Conservation (phyloP, 1,140 invertebrate species). For the Diplogasteroides magnus region DNA sequence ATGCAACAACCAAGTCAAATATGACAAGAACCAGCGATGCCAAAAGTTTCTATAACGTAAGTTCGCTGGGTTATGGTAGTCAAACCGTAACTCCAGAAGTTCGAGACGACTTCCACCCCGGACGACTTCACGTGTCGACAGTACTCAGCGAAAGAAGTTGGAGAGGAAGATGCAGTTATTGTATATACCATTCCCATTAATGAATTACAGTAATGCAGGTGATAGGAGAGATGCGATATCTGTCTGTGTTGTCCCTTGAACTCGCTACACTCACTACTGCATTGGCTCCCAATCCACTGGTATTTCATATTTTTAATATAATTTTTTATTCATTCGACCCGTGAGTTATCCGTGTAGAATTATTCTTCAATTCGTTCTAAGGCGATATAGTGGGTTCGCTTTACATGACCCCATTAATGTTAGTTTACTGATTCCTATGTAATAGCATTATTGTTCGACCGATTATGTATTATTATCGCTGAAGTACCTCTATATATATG, state of each 20-base stretch:
- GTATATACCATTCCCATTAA: not conserved
- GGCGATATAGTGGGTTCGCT: too few species aligned
- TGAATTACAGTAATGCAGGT: not conserved
- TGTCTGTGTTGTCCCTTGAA: not conserved
- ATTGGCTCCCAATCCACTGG: not conserved
- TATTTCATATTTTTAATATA: not conserved
- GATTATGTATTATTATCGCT: too few species aligned
- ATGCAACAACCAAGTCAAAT: constrained; percentile 1
- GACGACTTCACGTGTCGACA: not conserved
- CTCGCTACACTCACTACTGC: not conserved
- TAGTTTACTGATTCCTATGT: too few species aligned
- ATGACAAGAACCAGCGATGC: not conserved
- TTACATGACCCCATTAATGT: too few species aligned
- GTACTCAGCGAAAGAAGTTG: not conserved
- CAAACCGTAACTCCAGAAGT: not conserved
- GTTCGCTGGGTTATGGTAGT: not conserved
- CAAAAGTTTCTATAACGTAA: not conserved
- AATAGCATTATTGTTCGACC: too few species aligned
- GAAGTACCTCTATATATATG: too few species aligned
- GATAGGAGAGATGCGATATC: not conserved
- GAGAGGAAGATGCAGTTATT: not conserved
- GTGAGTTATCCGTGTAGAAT: too few species aligned
- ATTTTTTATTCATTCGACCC: too few species aligned
- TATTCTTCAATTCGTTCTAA: too few species aligned
- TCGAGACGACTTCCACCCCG: not conserved